Evolutionary conservation across 2,888 invertebrate species (phyloP), one percentile per base, ranked within the genome.

Genomic region (Diabrotica balteata): DNA sequence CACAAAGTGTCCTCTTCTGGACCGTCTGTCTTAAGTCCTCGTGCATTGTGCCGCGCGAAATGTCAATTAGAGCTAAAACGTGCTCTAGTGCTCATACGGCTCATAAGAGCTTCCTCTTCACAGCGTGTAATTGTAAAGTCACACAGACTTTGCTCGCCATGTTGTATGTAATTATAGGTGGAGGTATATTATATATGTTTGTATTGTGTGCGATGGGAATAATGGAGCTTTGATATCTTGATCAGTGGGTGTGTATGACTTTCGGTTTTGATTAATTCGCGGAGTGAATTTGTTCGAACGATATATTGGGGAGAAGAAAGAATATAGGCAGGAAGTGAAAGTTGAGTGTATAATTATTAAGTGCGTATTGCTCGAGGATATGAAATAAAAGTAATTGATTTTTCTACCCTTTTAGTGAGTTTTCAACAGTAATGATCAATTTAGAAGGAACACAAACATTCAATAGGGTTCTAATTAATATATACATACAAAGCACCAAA

Each of bases 61-160:
- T 63, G 78, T 78, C 79, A 79, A 80, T 80, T 80, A 78, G 75
- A 71, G 70, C 70, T 70, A 65, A 73, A 75, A 80, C 80, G 79
- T 80, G 80, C 80, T 77, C 77, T 76, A 80, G 80, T 77, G 73
- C 75, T 74, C 73, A 76, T 75, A 72, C 72, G 73, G 75, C 75
- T 70, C 71, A 69, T 74, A 72, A 73, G 77, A 74, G 75, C 68
- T 71, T 73, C 73, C 73, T 75, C 66, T 69, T 62, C 55, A 54
- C 58, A 61, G 50, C 62, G 49, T 57, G 47, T 77, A 76, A 77
- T 77, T 77, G 77, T 73, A 70, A 75, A 75, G 78, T 76, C 77
- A 73, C 75, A 75, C 67, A 62, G 45, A 55, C 61, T 59, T 62
- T 63, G 10, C 54, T 54, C 43, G 54, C 54, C 54, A 54, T 54